Base-by-base conservation (phyloP, 2,113 vertebrate species). In the Amphiprion percula region DNA sequence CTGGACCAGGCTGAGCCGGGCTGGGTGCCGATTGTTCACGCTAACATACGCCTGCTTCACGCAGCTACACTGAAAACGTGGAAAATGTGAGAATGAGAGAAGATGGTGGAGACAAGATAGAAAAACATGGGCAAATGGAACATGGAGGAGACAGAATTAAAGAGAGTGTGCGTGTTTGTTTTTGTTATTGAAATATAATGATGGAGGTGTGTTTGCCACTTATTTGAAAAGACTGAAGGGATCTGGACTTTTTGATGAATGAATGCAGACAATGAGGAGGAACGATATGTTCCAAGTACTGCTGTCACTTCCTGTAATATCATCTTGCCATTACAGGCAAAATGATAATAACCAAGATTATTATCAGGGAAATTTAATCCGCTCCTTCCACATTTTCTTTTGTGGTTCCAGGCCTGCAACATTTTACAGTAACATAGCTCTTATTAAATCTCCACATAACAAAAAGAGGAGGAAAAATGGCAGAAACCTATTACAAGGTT, bases 31-130 rank as follows among this genome's bases (percentile, higher is more conserved):
- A 85, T 83, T 85, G 84, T 79, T 90, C 83, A 59, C 66, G 55
- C 86, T 85, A 87, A 72, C 87, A 89, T 88, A 88, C 84, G 85
- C 82, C 83, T 61, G 83, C 73, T 71, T 84, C 72, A 58, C 80
- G 83, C 73, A 82, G 77, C 63, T 66, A 58, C 60, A 10, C 53
- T 14, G 67, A 74, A 74, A 64, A 82, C 68, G 71, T 66, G 66
- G 82, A 87, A 71, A 90, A 86, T 84, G 59, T 79, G 81, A 76
- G 68, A 90, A 83, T 56, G 62, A 65, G 61, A 74, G 59, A 74
- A 80, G 68, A 87, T 54, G 61, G 49, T 49, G 14, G 67, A 65
- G 53, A 26, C 19, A 49, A 65, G n/a, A 69, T 50, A 28, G 52
- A 79, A 59, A 73, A 47, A 64, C 17, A 56, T 63, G 62, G 77